Percentiles rank a stretch among this genome's conserved stretches.
Evolutionary conservation across 2,113 vertebrate genomes (phyloP).

Genomic region (Bufo bufo): DNA sequence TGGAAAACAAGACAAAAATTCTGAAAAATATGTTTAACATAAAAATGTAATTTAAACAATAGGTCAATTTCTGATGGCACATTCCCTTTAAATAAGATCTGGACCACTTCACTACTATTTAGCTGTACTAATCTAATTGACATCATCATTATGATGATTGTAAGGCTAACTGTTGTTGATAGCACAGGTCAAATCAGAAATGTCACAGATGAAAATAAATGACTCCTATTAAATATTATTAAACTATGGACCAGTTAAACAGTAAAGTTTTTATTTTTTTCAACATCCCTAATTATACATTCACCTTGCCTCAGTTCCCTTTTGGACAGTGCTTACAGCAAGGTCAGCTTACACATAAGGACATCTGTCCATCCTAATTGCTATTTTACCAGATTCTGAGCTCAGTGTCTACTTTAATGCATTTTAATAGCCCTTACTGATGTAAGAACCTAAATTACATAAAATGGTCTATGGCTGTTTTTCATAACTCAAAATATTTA

Average conservation of each 20-base stretch:
- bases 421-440: background rate
- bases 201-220: background rate
- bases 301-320: background rate
- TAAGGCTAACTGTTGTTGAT: no score
- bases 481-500: background rate
- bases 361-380: background rate
- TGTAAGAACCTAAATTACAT: background rate
- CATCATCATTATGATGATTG: no score
- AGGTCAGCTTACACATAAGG: constrained; percentile 1
- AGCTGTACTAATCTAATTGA: no score
- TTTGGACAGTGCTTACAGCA: constrained; percentile 2
- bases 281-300: background rate
- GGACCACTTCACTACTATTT: no score
- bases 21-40: no score
- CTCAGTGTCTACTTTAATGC: background rate
- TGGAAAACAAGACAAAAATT: no score
- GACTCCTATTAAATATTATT: background rate
- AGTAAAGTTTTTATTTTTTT: background rate
- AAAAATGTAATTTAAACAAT: no score
- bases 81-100: no score
- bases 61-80: no score
- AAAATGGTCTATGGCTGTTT: background rate
- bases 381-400: background rate
- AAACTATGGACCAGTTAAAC: background rate
- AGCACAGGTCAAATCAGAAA: background rate